Percentiles rank a stretch among this genome's conserved stretches.
Conservation (phyloP, 2,888 invertebrate species). For the Selenia dentaria region DNA sequence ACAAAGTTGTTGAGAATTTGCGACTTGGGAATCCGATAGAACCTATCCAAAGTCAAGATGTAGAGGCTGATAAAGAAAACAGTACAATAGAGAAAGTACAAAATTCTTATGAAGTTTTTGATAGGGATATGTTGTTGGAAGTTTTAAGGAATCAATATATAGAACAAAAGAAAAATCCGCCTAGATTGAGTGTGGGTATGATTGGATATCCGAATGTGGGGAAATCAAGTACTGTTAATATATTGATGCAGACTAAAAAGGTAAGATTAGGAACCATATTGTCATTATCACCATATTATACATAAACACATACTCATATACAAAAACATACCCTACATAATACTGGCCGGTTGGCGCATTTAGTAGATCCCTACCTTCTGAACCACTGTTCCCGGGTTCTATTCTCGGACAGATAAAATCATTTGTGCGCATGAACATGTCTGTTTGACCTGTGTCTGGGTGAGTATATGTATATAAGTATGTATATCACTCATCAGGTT, state of each 20-base stretch:
- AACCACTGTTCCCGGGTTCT: too few species aligned
- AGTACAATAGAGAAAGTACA: constrained; percentile 35
- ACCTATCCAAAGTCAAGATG: constrained; percentile 37
- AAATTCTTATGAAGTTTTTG: constrained; percentile 86
- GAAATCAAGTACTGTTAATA: constrained; percentile 99
- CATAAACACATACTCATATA: too few species aligned
- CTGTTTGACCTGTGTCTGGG: too few species aligned
- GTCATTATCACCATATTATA: too few species aligned
- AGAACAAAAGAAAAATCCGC: constrained; percentile 71
- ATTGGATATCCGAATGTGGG: constrained; percentile 99
- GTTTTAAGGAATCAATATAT: constrained; percentile 86
- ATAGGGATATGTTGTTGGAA: constrained; percentile 88
- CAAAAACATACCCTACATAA: too few species aligned
- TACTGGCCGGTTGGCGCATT: too few species aligned
- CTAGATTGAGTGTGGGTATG: constrained; percentile 93
- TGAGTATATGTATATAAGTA: too few species aligned
- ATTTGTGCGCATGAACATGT: too few species aligned
- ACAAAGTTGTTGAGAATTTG: constrained; percentile 65
- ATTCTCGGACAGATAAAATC: too few species aligned
- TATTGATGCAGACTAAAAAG: constrained; percentile 93
- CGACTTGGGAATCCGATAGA: constrained; percentile 64
- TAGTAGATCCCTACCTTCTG: too few species aligned
- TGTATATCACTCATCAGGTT: too few species aligned
- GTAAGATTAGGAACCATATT: constrained; percentile 61
- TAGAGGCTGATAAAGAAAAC: constrained; percentile 15